A percentile compares a stretch with the other conserved stretches of the same genome.
These are phyloP conservation scores for Metaphire vulgaris DNA, from an alignment of 1,140 invertebrate species.

Conservation along the genomic window DNA sequence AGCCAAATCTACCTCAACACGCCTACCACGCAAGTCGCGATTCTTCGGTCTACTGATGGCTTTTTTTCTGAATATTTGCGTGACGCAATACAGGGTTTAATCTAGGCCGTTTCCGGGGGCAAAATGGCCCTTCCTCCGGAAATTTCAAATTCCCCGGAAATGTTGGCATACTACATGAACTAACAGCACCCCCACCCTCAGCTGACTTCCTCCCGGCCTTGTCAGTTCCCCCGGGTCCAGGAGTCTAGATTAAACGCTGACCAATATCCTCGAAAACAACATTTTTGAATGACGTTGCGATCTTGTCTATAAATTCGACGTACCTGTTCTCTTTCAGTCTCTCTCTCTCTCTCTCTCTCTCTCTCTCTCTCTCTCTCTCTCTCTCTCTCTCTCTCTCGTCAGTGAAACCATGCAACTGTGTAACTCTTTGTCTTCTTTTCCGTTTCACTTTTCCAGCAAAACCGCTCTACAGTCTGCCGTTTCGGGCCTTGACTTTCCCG, in stretches of 20 bases:
- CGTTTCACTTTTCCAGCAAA: neutral
- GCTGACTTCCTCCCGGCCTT: neutral
- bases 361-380: neutral
- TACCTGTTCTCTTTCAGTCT: neutral
- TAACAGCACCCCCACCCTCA: neutral
- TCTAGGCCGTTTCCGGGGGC: neutral
- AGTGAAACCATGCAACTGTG: too few relatives aligned
- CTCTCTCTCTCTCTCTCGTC: neutral
- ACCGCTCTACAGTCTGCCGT: neutral
- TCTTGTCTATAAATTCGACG: neutral
- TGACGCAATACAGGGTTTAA: too few relatives aligned
- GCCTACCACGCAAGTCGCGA: neutral
- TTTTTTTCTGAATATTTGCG: too few relatives aligned
- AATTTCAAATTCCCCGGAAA: too few relatives aligned
- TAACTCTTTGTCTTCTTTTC: neutral
- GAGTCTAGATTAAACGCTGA: neutral
- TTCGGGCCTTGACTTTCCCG: neutral
- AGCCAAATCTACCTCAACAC: neutral
- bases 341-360: neutral
- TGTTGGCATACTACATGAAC: neutral
- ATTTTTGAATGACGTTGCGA: neutral
- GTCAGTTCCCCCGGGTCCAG: neutral
- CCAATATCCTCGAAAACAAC: neutral
- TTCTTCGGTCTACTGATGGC: neutral
- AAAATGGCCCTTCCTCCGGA: too few relatives aligned